Percentiles rank a stretch among this genome's conserved stretches.
These are phyloP conservation scores for Pterocles gutturalis DNA, from an alignment of 2,113 vertebrate genomes.

Conservation along the genomic window DNA sequence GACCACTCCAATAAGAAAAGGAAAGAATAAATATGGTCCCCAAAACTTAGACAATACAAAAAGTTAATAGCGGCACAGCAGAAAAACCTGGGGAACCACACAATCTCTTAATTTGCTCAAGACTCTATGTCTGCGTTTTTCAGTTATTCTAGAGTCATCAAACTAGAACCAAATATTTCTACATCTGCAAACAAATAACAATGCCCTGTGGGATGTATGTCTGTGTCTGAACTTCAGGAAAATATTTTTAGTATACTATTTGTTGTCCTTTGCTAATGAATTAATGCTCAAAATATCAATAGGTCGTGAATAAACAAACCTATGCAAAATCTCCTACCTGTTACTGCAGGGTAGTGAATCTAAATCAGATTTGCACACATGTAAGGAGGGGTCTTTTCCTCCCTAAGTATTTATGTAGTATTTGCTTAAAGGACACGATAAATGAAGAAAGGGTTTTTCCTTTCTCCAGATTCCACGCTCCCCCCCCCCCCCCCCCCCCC, in stretches of 20 bases:
- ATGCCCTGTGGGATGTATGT: not conserved
- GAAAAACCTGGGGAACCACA: not conserved
- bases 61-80: not conserved
- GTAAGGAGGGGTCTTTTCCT: accelerated
- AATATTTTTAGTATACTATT: not conserved
- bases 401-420: not conserved
- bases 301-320: not conserved
- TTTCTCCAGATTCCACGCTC: not conserved
- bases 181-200: not conserved
- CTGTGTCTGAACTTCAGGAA: not conserved
- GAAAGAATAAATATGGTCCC: not conserved
- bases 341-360: not conserved
- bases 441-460: not conserved
- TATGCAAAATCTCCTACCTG: not conserved
- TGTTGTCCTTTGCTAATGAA: not conserved
- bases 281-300: not conserved
- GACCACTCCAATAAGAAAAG: not conserved
- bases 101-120: not conserved
- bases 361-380: not conserved
- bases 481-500: too few species aligned
- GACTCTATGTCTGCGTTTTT: not conserved
- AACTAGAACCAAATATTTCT: not conserved
- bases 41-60: not conserved
- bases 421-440: not conserved
- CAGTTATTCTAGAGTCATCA: not conserved